Evolutionary conservation across 2,888 invertebrate genomes (phyloP), one percentile per base, ranked within the genome.

Genomic region (Cremastinae sp.): DNA sequence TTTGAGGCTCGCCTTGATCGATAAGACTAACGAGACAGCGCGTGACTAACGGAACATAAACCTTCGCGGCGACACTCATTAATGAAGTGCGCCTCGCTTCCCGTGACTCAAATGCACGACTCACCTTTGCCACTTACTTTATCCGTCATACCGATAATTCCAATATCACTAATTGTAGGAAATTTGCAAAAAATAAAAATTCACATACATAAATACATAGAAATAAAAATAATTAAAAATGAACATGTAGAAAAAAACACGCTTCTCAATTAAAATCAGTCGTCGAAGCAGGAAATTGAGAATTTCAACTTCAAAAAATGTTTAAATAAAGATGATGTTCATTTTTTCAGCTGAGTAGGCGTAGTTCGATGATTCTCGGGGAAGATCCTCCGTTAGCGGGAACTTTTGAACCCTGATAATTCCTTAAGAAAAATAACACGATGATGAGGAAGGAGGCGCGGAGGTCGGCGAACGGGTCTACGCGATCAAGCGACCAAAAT

Each of bases 21-120:
- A 82, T 83, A 82, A 82, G 80, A 66, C 78, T 83, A 83, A 83
- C 81, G 81, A 83, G 83, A 80, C 77, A 59, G 47, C 59, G 59
- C 59, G 59, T 66, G 70, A 75, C 80, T 75, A 78, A 75, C 75
- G 76, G 77, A 80, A 80, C 78, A 83, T 81, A 83, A 83, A 83
- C 79, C 78, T 79, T 82, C 78, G 70, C 81, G 76, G 75, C 78
- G 80, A 61, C 69, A 72, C 78, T 83, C 81, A 79, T 81, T 83
- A 82, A 82, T 78, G 80, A 68, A 78, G 76, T 77, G 79, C 28
- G 28, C 80, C 78, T 79, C 78, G 71, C 78, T 74, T 74, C 68
- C 62, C 68, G 68, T 74, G 68, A 62, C 68, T 61, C 62, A 62
- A 68, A 68, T 28, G 41, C 68, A 43, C 51, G 61, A 18, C 39